Evolutionary conservation across 2,113 vertebrate species (phyloP).

Genomic region (Xenopus tropicalis): UCB_Xtro_10.0 CM004448.2:126015501-126016000

Average conservation of each 20-base stretch:
- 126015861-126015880: too few relatives aligned
- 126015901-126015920: too few relatives aligned
- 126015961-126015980: too few relatives aligned
- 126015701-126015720: slow-evolving; percentile 31
- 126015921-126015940: too few relatives aligned
- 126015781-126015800: not conserved
- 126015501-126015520: slow-evolving; percentile 19
- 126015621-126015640: slow-evolving; percentile 13
- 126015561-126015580: slow-evolving; percentile 15
- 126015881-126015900: too few relatives aligned
- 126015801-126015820: too few relatives aligned
- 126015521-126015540: slow-evolving; percentile 14
- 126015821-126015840: too few relatives aligned
- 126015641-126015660: slow-evolving; percentile 31
- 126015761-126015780: slow-evolving; percentile 27
- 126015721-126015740: not conserved
- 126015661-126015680: slow-evolving; percentile 27
- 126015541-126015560: not conserved
- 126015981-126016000: too few relatives aligned
- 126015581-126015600: slow-evolving; percentile 11
- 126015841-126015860: too few relatives aligned
- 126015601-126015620: slow-evolving; percentile 6
- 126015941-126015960: too few relatives aligned
- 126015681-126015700: slow-evolving; percentile 7
- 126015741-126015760: slow-evolving; percentile 6